A percentile compares a stretch with the other conserved stretches of the same genome.
phyloP scores from a whole-genome alignment of 2,113 vertebrate genomes.

The Scopus umbretta region DNA sequence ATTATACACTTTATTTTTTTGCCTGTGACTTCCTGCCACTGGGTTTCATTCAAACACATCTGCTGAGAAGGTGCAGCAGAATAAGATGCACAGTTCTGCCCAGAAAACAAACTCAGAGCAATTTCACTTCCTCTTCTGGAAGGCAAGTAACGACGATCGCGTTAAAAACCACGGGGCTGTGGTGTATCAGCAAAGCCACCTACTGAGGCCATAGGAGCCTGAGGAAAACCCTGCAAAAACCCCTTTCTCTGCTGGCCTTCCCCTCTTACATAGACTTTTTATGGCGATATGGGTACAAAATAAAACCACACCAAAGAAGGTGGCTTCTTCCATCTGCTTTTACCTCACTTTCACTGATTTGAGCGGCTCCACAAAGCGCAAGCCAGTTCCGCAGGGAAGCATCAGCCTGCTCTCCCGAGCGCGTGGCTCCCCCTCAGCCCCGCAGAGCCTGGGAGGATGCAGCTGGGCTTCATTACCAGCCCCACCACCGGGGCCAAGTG shows the following conservation, averaged over 20 bases:
- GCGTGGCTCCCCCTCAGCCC: not conserved
- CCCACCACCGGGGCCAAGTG: not conserved
- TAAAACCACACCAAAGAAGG: not conserved
- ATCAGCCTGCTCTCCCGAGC: not conserved
- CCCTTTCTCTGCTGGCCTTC: not conserved
- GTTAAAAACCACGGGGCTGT: not conserved
- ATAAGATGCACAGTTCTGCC: not conserved
- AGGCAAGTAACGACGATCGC: not conserved
- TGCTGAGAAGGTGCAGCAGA: not conserved
- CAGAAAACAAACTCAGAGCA: not conserved
- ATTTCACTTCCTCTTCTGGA: not conserved
- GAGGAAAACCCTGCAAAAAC: not conserved
- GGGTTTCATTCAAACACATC: not conserved
- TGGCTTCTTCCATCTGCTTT: not conserved
- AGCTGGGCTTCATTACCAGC: constrained; percentile 4
- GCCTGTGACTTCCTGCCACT: not conserved
- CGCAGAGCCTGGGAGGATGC: accelerated
- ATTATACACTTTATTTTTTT: not conserved
- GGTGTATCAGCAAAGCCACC: not conserved
- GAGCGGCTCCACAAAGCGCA: not conserved
- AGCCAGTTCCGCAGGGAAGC: not conserved
- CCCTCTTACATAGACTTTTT: not conserved
- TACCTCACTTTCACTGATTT: not conserved
- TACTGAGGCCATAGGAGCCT: not conserved
- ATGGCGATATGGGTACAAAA: not conserved